Conservation (phyloP, 1,140 invertebrate genomes). For the Charaxes varanes region DNA sequence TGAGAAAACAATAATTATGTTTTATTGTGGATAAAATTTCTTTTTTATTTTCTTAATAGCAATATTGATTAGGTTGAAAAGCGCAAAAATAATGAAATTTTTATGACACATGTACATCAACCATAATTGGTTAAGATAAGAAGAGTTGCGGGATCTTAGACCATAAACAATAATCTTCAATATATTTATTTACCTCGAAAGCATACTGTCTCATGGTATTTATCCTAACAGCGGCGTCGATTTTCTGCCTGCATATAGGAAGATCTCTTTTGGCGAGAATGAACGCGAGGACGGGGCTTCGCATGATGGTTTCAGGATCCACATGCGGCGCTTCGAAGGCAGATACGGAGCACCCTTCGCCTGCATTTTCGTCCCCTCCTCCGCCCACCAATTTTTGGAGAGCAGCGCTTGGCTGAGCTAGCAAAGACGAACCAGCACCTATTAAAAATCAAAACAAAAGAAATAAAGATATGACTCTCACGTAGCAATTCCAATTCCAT, state of each 20-base stretch:
- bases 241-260: constrained; percentile 43
- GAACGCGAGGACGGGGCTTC: constrained; percentile 54
- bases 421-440: constrained; percentile 80
- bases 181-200: constrained; percentile 46
- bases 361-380: constrained; percentile 30
- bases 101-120: too few species aligned
- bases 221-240: constrained; percentile 57
- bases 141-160: too few species aligned
- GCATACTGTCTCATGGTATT: constrained; percentile 63
- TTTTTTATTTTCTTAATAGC: too few species aligned
- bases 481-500: too few species aligned
- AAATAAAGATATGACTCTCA: too few species aligned
- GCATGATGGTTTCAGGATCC: constrained; percentile 39
- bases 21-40: too few species aligned
- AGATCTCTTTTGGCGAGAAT: constrained; percentile 49
- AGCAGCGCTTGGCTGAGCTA: constrained; percentile 88
- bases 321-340: constrained; percentile 46
- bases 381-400: constrained; percentile 80
- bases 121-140: too few species aligned
- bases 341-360: constrained; percentile 35
- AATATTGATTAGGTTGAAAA: too few species aligned
- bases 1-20: too few species aligned
- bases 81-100: too few species aligned
- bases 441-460: not conserved
- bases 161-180: too few species aligned